These are phyloP conservation scores for Dreissena polymorpha DNA, from an alignment of 1,140 invertebrate genomes.

Conservation along the genomic window DNA sequence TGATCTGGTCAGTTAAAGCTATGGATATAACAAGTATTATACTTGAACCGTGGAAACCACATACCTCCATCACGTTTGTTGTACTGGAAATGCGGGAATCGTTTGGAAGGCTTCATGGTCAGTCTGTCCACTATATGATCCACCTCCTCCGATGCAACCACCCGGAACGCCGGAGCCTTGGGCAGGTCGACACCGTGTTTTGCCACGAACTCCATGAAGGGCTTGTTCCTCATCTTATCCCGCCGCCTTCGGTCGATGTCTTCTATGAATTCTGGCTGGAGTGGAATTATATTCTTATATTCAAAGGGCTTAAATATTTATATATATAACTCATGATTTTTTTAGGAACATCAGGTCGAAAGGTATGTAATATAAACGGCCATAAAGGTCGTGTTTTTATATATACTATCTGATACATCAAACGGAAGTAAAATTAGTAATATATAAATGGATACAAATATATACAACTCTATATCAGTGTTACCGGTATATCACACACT, in stretches of 20 bases:
- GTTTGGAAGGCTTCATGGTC: conserved; percentile 26
- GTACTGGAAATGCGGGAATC: conserved; percentile 24
- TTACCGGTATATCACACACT: no score
- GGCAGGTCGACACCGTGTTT: conserved; percentile 37
- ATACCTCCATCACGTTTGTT: neutral
- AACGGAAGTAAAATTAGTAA: no score
- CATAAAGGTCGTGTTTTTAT: neutral
- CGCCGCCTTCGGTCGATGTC: conserved; percentile 21
- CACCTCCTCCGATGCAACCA: neutral
- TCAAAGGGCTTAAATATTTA: no score
- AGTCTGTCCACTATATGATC: conserved; percentile 29
- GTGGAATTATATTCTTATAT: neutral
- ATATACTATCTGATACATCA: no score
- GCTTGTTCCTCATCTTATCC: neutral
- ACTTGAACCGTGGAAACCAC: neutral
- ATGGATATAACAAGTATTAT: neutral
- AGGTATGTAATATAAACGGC: neutral
- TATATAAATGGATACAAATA: no score
- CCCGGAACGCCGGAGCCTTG: conserved; percentile 22
- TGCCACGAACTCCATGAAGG: conserved; percentile 33
- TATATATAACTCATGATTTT: neutral
- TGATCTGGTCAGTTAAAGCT: no score
- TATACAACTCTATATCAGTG: no score
- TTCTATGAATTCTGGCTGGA: conserved; percentile 29
- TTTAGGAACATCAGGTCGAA: neutral